Evolutionary conservation across 2,797 vertebrate species (phyloP), one percentile per base, ranked within the genome.

Genomic region (Spinus olivaceus): DNA sequence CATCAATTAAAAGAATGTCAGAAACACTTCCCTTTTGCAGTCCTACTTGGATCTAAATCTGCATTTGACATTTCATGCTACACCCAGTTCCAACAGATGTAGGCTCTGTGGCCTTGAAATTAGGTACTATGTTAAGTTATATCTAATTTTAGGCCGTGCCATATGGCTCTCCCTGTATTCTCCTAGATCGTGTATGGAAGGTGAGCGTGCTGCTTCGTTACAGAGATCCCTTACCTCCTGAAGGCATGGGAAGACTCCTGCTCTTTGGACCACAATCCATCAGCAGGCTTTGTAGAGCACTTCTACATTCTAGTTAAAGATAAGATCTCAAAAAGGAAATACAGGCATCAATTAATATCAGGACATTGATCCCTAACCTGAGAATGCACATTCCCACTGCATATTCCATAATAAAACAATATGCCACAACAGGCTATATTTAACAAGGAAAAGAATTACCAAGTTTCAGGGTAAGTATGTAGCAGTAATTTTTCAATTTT

Each of bases 31-130:
- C 71, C 42, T 80, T 82, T 91, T 78, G 54, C 78, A 82, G 79
- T 85, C 85, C 79, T 89, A 63, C 81, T 95, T 66, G 8, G 42
- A 86, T 95, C 89, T 95, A 92, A 94, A 95, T 96, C 80, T 92
- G 91, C 89, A 33, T 91, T 89, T 96, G 92, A 95, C 87, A 93
- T 96, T 95, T 96, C 74, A 72, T 95, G 79, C 50, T 95, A 87
- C 81, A 6, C 86, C 50, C 84, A 53, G 54, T 93, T 96, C 85
- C 70, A 92, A 65, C 79, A 95, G 88, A 92, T 81, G 89, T 89
- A 93, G 86, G 86, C 59, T 96, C 63, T 41, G 69, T 89, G 94
- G 88, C 90, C 90, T 92, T 78, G 70, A 80, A 87, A 86, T 92
- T 96, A 92, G 84, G 88, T 91, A 95, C 79, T 88, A 9, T 90